Evolutionary conservation across 2,797 vertebrate species (phyloP).

Genomic region (Gephyroberyx darwinii): DNA sequence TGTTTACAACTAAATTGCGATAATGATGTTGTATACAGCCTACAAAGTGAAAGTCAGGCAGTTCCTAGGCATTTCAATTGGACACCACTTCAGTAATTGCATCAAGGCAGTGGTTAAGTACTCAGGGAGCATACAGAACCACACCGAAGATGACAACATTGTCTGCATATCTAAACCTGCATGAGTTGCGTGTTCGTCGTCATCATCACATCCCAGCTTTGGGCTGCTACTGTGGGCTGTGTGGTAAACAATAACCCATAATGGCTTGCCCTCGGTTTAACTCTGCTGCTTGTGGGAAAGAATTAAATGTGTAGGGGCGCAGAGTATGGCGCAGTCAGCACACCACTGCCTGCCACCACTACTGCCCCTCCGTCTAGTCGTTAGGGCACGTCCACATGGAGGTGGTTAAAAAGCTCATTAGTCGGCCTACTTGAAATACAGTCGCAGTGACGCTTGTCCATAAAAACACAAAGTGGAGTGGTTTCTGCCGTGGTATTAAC

Average conservation of each 20-base stretch:
- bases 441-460: constrained; percentile 84
- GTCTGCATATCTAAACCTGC: constrained; percentile 54
- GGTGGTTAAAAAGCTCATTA: constrained; percentile 85
- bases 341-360: constrained; percentile 70
- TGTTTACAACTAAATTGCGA: too few relatives aligned
- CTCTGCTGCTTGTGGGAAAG: constrained; percentile 67
- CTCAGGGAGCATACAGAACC: constrained; percentile 33
- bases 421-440: constrained; percentile 82
- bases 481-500: constrained; percentile 77
- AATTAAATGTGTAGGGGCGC: constrained; percentile 70
- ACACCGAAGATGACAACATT: constrained; percentile 28
- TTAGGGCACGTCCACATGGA: constrained; percentile 81
- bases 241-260: constrained; percentile 77
- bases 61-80: constrained; percentile 6
- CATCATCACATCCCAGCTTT: constrained; percentile 70
- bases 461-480: constrained; percentile 82
- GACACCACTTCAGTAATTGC: neutral
- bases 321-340: constrained; percentile 77
- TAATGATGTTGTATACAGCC: neutral
- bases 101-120: neutral
- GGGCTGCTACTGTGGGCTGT: constrained; percentile 60
- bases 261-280: constrained; percentile 73
- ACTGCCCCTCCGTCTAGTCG: constrained; percentile 77
- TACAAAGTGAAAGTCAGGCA: constrained; percentile 12
- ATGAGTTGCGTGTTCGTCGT: constrained; percentile 59